Base-by-base conservation (phyloP, 2,797 vertebrate species). In the Meriones psammophilus region DNA sequence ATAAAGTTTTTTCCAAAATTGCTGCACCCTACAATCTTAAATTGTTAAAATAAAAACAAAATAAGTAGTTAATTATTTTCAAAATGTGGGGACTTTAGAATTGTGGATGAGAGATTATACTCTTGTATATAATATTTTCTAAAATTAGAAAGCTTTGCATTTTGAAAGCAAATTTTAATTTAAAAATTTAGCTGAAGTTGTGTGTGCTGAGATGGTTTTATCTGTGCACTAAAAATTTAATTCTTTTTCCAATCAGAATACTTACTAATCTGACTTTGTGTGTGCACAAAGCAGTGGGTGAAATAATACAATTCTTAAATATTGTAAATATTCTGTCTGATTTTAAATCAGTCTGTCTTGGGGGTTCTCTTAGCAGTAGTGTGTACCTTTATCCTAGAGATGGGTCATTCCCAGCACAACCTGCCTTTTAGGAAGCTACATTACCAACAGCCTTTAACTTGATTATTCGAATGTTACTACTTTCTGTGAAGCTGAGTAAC, bases 81-180 rank as follows among this genome's bases (percentile, higher is more conserved):
- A 68, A 60, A 56, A n/a, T 73, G 88, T 83, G 56, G 85, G 28
- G 26, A 54, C 22, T 86, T 95, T 4, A 79, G 1, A 92, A 76
- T 91, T 93, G 14, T 78, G 39, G 77, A 14, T 71, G 77, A 78
- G 12, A 30, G 12, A 76, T 64, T 94, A 68, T 89, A 9, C 3
- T 69, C 68, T 92, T 88, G 64, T 20, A 58, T 60, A 92, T 92
- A 94, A 92, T 91, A 86, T 8, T 93, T 94, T 94, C 18, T 20
- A 91, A 88, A 96, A 15, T 85, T 93, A 33, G 30, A 80, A 78
- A 95, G 33, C 22, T 92, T 79, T 87, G 68, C n/a, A 77, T 68
- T 50, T 71, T 93, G 58, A 64, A 94, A 91, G 71, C 26, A 88
- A 88, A 26, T 83, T 64, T 62, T 28, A 76, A 3, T 6, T 71